Base-by-base conservation (phyloP, 2,888 invertebrate species). In the Terebella lapidaria region DNA sequence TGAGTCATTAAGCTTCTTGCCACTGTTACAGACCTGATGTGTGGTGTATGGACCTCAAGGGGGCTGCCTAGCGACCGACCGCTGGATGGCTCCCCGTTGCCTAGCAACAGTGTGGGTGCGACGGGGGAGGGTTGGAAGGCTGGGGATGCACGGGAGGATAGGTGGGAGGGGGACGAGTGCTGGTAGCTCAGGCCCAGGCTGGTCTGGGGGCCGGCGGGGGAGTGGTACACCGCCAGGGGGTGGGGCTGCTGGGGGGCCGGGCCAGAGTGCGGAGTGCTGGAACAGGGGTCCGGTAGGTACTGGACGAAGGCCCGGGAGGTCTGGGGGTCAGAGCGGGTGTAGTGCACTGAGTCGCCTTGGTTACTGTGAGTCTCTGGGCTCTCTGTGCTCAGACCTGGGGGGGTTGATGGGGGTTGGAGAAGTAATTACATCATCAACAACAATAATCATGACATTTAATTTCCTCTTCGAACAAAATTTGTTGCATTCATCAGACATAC, bases 91-190 rank as follows among this genome's bases (percentile, higher is more conserved):
- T 49, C 49, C 22, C 49, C 49, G 22, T 49, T 49, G 15, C 49
- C 5, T 5, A 49, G 15, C 5, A 22, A 5, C 18, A n/a, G 10
- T 10, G 49, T 22, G 49, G 49, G 49, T 10, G 49, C n/a, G 15
- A 49, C 5, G 49, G 49, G 49, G 24, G 49, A 49, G 18, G 49
- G 49, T 10, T 15, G 22, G 5, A 49, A 5, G 24, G 22, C 22
- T 15, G 10, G 49, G 18, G 49, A 49, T 5, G 5, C 49, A 5
- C 49, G 15, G 22, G 49, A 49, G 5, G 49, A 49, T 24, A 20
- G 49, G 24, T 49, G 49, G 18, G 49, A 49, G 49, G 49, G 49
- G 5, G 49, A 49, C n/a, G 49, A 49, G 49, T 49, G 10, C 42
- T 35, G 42, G n/a, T 35, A 35, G n/a, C n/a, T n/a, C 10, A 35